phyloP scores from a whole-genome alignment of 2,797 vertebrate species.

The Chelmon rostratus region DNA sequence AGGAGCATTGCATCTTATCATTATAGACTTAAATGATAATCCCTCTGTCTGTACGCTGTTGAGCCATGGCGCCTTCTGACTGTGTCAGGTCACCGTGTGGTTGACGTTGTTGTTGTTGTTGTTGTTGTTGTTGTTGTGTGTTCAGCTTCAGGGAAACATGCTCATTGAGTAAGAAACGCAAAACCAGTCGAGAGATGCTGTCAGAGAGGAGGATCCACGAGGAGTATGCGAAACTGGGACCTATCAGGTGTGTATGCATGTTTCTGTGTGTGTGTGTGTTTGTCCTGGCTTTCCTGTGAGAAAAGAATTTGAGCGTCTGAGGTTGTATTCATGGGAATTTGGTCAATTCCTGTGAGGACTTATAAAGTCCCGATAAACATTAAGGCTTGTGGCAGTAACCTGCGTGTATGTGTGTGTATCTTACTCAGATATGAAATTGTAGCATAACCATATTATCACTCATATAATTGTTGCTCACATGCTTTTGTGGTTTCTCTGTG shows the following conservation, averaged over 20 bases:
- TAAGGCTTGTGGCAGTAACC: background rate
- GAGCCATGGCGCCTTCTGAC: background rate
- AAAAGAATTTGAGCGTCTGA: background rate
- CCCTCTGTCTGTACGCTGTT: conserved; percentile 16
- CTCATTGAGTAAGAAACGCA: conserved; percentile 96
- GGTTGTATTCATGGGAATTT: background rate
- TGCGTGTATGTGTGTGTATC: conserved; percentile 16
- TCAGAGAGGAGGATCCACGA: conserved; percentile 96
- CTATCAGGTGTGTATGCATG: conserved; percentile 85
- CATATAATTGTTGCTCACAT: conserved; percentile 33
- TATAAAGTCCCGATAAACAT: background rate
- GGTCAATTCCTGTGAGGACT: background rate
- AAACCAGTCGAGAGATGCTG: conserved; percentile 92
- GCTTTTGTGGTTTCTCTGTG: conserved; percentile 19
- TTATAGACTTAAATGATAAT: conserved; percentile 57
- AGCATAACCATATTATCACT: conserved; percentile 8
- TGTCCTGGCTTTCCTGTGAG: background rate
- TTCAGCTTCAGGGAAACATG: conserved; percentile 96
- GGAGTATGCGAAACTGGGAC: conserved; percentile 95
- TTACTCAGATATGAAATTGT: conserved; percentile 17
- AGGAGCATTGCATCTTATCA: conserved; percentile 32
- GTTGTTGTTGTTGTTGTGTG: conserved; percentile 36
- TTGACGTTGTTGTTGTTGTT: conserved; percentile 3
- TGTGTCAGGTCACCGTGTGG: conserved; percentile 11
- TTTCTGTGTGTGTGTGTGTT: background rate